Conservation (phyloP, 2,797 vertebrate species). For the Spinibarbus caldwelli region DNA sequence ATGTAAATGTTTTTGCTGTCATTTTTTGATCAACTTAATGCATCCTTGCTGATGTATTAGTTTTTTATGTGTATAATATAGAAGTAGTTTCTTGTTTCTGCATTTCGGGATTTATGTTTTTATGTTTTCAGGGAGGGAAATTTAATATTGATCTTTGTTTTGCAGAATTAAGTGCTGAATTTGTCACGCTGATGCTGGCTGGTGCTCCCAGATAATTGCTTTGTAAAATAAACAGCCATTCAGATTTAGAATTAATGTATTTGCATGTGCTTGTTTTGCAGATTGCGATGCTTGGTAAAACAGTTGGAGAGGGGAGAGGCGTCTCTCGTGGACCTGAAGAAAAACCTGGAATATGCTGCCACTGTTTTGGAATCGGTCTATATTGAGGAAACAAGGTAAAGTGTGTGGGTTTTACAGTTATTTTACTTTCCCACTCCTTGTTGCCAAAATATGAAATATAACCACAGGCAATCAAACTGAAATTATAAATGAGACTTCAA, state of each 20-base stretch:
- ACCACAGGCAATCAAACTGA: background rate
- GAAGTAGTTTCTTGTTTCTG: background rate
- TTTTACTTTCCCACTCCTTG: background rate
- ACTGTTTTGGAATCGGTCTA: slow-evolving; percentile 96
- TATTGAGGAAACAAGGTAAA: slow-evolving; percentile 95
- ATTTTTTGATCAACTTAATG: background rate
- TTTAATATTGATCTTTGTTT: slow-evolving; percentile 18
- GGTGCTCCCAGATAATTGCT: background rate
- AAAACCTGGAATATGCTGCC: slow-evolving; percentile 97
- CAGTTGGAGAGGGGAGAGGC: slow-evolving; percentile 96
- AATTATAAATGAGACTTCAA: background rate
- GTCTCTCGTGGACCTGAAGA: slow-evolving; percentile 93
- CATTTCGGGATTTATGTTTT: background rate
- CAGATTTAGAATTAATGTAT: background rate
- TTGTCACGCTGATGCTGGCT: background rate
- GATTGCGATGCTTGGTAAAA: slow-evolving; percentile 94
- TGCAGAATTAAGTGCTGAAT: background rate
- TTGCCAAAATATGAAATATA: too few relatives aligned
- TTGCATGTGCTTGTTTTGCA: slow-evolving; percentile 69
- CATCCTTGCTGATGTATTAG: background rate
- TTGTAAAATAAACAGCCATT: background rate
- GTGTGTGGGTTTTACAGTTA: background rate
- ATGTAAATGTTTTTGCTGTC: background rate
- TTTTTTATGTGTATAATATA: background rate
- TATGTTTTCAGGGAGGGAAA: background rate